Base-by-base conservation (phyloP, 1,140 invertebrate genomes). In the Drosophila nikananu region DNA sequence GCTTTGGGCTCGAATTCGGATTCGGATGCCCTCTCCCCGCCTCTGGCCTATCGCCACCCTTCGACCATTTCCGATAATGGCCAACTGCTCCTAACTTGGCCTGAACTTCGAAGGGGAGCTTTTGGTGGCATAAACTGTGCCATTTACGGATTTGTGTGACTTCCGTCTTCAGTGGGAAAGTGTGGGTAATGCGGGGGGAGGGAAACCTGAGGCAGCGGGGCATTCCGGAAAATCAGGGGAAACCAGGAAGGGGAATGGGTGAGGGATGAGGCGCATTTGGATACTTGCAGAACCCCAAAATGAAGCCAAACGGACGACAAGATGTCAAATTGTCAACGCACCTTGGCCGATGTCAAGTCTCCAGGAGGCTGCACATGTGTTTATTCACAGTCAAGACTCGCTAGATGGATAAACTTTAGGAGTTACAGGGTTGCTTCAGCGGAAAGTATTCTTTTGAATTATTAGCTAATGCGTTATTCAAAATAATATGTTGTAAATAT, bases 101-200 rank as follows among this genome's bases (percentile, higher is more conserved):
- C 41, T 23, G 21, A 52, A 55, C 64, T 44, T 44, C 49, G 57
- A 55, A 44, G 39, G 61, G 57, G 65, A 49, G 52, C 58, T 67
- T 42, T 75, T 70, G 61, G 61, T 80, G 67, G 74, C 77, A 84
- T 84, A 81, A 86, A 81, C 78, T 84, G 66, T 80, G 79, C 83
- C 83, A 80, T 86, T 86, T 86, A 82, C 83, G 83, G 83, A 81
- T 86, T 86, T 81, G 70, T 80, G 75, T 74, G 83, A 86, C 79
- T 86, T 86, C 83, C 83, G 81, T 51, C 21, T 21, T 25, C 39
- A 23, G 25, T 27, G 8, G 48, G 49, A 5, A 51, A 21, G 64
- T 46, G 42, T 23, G 39, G 41, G 21, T 8, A 4, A 15, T 49
- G 5, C 13, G n/a, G 7, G 37, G 49, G 35, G 7, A 5, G 35